Conservation (phyloP, 2,888 invertebrate genomes). For the Agrochola circellaris region DNA sequence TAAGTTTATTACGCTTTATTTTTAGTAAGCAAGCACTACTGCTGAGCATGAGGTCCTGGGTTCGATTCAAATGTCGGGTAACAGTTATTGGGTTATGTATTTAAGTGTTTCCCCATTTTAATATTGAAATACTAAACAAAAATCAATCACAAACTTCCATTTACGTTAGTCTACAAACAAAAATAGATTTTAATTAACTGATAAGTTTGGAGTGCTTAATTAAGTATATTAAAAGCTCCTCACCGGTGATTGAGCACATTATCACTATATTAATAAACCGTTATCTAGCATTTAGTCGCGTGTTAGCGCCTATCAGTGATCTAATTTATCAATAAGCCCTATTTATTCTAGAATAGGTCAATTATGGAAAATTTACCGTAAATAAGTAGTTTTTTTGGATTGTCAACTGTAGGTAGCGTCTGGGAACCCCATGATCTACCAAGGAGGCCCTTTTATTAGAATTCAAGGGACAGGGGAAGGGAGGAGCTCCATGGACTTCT, state of each 20-base stretch:
- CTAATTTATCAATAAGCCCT: constrained; percentile 28
- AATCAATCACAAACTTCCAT: background rate
- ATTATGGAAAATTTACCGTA: background rate
- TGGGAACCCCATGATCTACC: background rate
- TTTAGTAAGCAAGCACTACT: too few relatives aligned
- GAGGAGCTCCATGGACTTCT: too few relatives aligned
- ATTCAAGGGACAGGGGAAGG: too few relatives aligned
- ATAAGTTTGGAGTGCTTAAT: constrained; percentile 60
- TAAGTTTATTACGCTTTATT: too few relatives aligned
- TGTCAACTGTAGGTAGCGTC: too few relatives aligned
- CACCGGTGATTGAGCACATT: constrained; percentile 57
- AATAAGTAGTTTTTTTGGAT: background rate
- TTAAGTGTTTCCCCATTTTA: too few relatives aligned
- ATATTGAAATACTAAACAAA: background rate
- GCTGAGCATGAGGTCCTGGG: too few relatives aligned
- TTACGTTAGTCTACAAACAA: background rate
- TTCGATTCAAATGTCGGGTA: too few relatives aligned
- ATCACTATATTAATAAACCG: constrained; percentile 64
- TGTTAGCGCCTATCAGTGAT: constrained; percentile 24
- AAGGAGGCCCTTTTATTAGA: background rate
- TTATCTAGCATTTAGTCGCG: constrained; percentile 51
- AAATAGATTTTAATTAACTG: constrained; percentile 63
- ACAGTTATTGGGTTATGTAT: too few relatives aligned
- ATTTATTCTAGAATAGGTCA: constrained; percentile 3
- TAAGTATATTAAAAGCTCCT: constrained; percentile 61